Evolutionary conservation across 2,888 invertebrate species (phyloP).

Genomic region (Nomada lathburiana): DNA sequence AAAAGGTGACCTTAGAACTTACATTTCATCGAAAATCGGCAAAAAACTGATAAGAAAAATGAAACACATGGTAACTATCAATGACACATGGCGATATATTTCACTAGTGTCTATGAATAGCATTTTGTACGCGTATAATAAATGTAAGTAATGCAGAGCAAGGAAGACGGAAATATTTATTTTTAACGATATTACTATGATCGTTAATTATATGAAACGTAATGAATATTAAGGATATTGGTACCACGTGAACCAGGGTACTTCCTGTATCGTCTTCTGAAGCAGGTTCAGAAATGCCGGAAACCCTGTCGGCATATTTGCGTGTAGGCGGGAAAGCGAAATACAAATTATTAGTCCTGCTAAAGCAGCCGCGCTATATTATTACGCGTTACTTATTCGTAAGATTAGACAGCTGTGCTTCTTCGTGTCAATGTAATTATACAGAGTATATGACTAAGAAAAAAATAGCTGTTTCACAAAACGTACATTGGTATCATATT

Average conservation of each 20-base stretch:
- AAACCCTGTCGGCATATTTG: slow-evolving; percentile 39
- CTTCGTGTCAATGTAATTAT: neutral
- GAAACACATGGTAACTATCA: slow-evolving; percentile 12
- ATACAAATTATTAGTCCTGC: slow-evolving; percentile 42
- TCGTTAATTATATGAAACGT: neutral
- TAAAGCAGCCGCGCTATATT: slow-evolving; percentile 16
- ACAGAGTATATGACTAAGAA: neutral
- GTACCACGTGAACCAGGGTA: neutral
- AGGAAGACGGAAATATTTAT: neutral
- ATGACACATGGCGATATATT: slow-evolving; percentile 17
- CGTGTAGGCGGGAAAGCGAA: slow-evolving; percentile 69
- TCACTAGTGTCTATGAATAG: neutral
- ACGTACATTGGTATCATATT: neutral
- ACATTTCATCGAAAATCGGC: neutral
- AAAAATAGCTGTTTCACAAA: neutral
- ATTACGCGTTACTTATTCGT: neutral
- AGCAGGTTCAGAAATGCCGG: slow-evolving; percentile 43
- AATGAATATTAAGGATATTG: neutral
- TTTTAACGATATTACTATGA: neutral
- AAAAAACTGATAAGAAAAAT: neutral
- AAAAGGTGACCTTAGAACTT: neutral
- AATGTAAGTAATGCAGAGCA: neutral
- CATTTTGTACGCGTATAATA: neutral
- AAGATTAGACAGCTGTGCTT: neutral
- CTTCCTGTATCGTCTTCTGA: neutral